Conservation (phyloP, 2,113 vertebrate species). For the Stigmatopora argus region DNA sequence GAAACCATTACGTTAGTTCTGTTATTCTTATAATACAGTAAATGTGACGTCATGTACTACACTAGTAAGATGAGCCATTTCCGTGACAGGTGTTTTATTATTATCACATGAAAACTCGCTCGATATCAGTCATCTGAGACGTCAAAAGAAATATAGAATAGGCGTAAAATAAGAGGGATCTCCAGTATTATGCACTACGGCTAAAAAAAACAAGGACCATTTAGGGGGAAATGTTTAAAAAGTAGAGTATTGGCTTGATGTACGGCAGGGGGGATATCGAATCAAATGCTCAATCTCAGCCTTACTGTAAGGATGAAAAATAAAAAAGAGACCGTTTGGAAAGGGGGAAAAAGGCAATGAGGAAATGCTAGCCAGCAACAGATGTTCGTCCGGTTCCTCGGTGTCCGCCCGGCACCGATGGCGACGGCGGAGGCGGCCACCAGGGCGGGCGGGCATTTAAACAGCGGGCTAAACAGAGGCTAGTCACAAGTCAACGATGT, state of each 20-base stretch:
- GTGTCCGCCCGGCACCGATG: conserved; percentile 15
- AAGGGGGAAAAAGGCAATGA: not conserved
- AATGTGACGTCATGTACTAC: not conserved
- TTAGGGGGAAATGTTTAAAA: not conserved
- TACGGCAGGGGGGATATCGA: conserved; percentile 16
- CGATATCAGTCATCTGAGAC: not conserved
- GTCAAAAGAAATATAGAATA: too few species aligned
- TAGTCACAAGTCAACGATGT: conserved; percentile 44
- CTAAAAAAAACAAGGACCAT: too few species aligned
- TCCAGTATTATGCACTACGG: too few species aligned
- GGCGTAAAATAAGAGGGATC: not conserved
- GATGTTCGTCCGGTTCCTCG: conserved; percentile 23
- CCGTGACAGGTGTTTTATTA: not conserved
- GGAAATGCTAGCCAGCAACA: conserved; percentile 30
- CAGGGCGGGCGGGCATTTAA: not conserved
- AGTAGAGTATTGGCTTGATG: not conserved
- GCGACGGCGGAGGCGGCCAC: conserved; percentile 1
- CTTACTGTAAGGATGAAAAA: not conserved
- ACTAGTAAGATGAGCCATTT: not conserved
- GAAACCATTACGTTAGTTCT: not conserved
- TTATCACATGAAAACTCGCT: not conserved
- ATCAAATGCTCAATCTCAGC: conserved; percentile 30
- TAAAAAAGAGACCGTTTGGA: not conserved
- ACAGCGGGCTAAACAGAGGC: conserved; percentile 35
- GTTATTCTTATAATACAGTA: not conserved